phyloP scores from a whole-genome alignment of 2,797 vertebrate genomes.

The Leptatherina wallacei region DNA sequence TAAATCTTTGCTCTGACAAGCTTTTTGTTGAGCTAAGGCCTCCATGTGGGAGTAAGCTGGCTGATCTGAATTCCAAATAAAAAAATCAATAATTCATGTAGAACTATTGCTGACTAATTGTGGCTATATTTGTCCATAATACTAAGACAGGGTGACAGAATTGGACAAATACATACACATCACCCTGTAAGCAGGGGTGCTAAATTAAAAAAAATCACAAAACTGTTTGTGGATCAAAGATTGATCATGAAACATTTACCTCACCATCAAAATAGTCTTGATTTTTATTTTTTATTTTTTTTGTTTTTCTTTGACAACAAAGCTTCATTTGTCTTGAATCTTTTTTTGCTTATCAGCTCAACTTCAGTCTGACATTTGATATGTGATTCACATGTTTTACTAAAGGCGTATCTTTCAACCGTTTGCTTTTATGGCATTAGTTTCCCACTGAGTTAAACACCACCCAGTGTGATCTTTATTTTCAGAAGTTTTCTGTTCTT shows the following conservation, averaged over 20 bases:
- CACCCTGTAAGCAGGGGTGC: constrained; percentile 10
- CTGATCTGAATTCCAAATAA: constrained; percentile 83
- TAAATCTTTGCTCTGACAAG: constrained; percentile 75
- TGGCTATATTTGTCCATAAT: constrained; percentile 51
- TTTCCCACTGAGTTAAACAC: constrained; percentile 34
- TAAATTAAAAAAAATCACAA: constrained; percentile 9
- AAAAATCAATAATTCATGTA: constrained; percentile 82
- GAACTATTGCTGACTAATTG: constrained; percentile 82
- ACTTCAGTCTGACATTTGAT: background rate
- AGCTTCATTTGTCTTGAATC: background rate
- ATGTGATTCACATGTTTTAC: background rate
- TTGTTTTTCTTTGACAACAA: background rate
- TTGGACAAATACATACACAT: constrained; percentile 38
- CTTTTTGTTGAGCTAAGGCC: constrained; percentile 76
- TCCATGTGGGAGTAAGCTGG: constrained; percentile 62
- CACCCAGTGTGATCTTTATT: constrained; percentile 22
- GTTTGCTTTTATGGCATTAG: constrained; percentile 41
- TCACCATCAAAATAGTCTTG: background rate
- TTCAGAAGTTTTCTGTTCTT: constrained; percentile 7
- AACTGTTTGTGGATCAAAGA: background rate
- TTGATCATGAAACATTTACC: background rate
- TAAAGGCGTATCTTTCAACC: constrained; percentile 25
- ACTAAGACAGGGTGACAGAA: constrained; percentile 38
- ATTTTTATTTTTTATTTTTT: background rate
- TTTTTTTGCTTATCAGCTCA: background rate